phyloP scores from a whole-genome alignment of 2,797 vertebrate species.

The Mus caroli region DNA sequence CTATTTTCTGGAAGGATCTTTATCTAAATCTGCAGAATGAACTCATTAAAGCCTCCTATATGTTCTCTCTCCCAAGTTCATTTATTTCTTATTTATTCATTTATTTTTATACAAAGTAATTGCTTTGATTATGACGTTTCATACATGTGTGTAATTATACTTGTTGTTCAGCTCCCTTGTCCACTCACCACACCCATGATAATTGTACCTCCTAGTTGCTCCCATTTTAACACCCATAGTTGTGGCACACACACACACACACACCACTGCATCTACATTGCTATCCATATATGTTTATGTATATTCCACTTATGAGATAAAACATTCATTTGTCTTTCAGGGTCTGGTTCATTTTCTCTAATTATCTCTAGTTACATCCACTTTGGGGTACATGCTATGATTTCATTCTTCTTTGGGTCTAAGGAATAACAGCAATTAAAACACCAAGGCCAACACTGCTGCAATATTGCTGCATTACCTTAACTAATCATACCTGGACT shows the following conservation, averaged over 20 bases:
- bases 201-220: background rate
- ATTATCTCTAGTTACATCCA: background rate
- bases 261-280: too few relatives aligned
- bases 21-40: background rate
- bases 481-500: background rate
- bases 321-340: background rate
- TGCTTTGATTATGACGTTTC: background rate
- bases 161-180: background rate
- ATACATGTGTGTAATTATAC: background rate
- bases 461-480: background rate
- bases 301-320: background rate
- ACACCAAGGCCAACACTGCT: background rate
- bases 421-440: background rate
- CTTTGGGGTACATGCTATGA: background rate
- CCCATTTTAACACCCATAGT: background rate
- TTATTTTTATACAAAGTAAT: background rate
- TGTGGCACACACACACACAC: background rate
- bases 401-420: background rate
- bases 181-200: background rate
- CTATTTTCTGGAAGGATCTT: conserved; percentile 2
- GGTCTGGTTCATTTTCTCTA: background rate
- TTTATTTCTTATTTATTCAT: background rate
- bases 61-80: background rate
- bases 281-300: background rate
- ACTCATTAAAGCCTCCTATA: background rate